Evolutionary conservation across 92 coral and sea anemone species (phyloP), one percentile per base, ranked within the genome.

Genomic region (Porites cylindrica): DNA sequence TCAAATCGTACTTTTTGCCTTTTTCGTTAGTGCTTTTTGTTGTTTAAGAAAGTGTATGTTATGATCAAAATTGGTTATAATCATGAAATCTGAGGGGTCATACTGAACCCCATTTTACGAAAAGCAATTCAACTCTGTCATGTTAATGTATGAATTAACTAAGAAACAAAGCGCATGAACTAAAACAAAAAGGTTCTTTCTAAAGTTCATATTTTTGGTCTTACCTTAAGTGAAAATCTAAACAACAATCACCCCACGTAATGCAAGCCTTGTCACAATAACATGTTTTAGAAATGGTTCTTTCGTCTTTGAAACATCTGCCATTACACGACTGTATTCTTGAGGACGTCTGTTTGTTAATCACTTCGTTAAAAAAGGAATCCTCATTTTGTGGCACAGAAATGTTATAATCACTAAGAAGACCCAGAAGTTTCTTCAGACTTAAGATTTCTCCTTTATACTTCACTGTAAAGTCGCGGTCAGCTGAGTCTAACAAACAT

Each of bases 261-360:
- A 26, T 61, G 13, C 87, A 83, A 51, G 56, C 80, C 20, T 26
- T 19, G 52, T 83, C 87, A 16, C 74, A 83, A 65, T 73, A 83
- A 14, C 87, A 83, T 17, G 53, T 12, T 53, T 20, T 73, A 9
- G 38, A 1, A 17, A 24, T 13, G 7, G 47, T 61, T 59, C 72
- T 73, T 83, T 83, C 73, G 6, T 64, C 81, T 62, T 43, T 2
- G 19, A 21, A 64, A 53, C 87, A 83, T 83, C 87, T 83, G 43
- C 51, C 65, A 73, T 38, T 8, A 24, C 87, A 83, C 26, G 87
- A 83, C 87, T 73, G 79, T 0, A 18, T 63, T 4, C 53, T 0
- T 5, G 72, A 62, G 4, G 23, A 8, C 51, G 24, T 73, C 64
- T 74, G 52, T 21, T 38, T 38, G 47, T 21, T 1, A 32, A 59